phyloP scores from a whole-genome alignment of 2,113 vertebrate genomes.

The Pollachius pollachius region DNA sequence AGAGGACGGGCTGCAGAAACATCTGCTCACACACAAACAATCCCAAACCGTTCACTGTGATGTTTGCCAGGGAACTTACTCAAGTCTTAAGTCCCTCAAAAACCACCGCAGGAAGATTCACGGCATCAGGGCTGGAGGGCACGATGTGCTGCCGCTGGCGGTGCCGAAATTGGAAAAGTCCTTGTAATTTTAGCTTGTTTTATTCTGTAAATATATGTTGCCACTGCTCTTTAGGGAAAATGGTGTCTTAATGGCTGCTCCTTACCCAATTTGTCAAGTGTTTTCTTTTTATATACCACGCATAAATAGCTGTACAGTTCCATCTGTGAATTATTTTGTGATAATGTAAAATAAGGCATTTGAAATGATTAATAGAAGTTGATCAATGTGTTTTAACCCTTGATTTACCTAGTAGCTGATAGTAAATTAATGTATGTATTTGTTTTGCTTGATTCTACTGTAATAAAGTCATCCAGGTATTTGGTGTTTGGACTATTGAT shows the following conservation, averaged over 20 bases:
- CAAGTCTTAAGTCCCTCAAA: slow-evolving; percentile 68
- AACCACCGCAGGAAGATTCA: slow-evolving; percentile 74
- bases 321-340: slow-evolving; percentile 12
- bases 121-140: slow-evolving; percentile 61
- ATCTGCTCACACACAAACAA: slow-evolving; percentile 72
- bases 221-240: not conserved
- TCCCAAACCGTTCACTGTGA: slow-evolving; percentile 62
- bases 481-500: slow-evolving; percentile 9
- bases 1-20: slow-evolving; percentile 70
- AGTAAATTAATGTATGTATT: slow-evolving; percentile 36
- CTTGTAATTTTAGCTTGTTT: slow-evolving; percentile 17
- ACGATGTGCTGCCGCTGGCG: not conserved
- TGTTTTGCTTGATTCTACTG: slow-evolving; percentile 39
- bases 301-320: not conserved
- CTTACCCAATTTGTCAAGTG: not conserved
- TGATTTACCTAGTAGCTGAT: slow-evolving; percentile 29
- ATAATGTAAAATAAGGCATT: not conserved
- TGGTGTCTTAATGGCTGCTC: not conserved
- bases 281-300: not conserved
- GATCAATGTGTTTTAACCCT: not conserved
- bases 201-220: slow-evolving; percentile 1
- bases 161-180: slow-evolving; percentile 24
- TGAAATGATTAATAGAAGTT: not conserved
- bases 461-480: slow-evolving; percentile 50
- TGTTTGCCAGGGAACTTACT: slow-evolving; percentile 69